Evolutionary conservation across 2,797 vertebrate genomes (phyloP).

Genomic region (Tarsius wallacei): DNA sequence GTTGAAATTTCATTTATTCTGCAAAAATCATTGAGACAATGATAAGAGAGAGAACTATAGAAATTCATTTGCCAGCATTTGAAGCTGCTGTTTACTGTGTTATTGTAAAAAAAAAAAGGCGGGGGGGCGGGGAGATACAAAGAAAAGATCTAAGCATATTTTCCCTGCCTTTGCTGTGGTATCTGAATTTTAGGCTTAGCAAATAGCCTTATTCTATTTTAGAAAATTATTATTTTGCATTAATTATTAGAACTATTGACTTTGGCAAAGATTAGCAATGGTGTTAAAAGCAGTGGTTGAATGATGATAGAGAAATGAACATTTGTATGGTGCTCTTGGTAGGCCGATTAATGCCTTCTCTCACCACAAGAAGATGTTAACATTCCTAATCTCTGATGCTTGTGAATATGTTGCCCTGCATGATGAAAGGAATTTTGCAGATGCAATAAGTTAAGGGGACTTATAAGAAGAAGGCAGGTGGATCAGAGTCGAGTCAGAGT

Average conservation of each 20-base stretch:
- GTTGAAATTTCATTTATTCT: constrained; percentile 25
- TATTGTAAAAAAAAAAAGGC: constrained; percentile 49
- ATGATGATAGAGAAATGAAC: background rate
- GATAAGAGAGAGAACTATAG: background rate
- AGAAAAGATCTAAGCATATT: background rate
- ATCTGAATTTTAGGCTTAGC: background rate
- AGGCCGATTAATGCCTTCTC: background rate
- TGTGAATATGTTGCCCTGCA: background rate
- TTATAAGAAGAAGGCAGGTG: background rate
- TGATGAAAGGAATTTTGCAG: background rate
- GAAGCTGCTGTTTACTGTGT: constrained; percentile 2
- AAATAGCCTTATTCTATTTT: background rate
- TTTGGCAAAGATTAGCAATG: background rate
- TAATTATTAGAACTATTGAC: background rate
- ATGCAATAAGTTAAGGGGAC: background rate
- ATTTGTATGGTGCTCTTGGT: background rate
- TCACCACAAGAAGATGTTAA: background rate
- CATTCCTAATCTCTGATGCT: background rate
- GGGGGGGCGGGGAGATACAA: constrained; percentile 22
- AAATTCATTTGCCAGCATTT: constrained; percentile 27
- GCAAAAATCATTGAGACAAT: background rate
- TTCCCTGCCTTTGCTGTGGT: background rate
- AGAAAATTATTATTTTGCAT: background rate
- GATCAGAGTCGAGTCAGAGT: background rate
- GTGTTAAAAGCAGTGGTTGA: background rate